phyloP scores from a whole-genome alignment of 1,140 invertebrate species.

The Sycophaga agraensis region DNA sequence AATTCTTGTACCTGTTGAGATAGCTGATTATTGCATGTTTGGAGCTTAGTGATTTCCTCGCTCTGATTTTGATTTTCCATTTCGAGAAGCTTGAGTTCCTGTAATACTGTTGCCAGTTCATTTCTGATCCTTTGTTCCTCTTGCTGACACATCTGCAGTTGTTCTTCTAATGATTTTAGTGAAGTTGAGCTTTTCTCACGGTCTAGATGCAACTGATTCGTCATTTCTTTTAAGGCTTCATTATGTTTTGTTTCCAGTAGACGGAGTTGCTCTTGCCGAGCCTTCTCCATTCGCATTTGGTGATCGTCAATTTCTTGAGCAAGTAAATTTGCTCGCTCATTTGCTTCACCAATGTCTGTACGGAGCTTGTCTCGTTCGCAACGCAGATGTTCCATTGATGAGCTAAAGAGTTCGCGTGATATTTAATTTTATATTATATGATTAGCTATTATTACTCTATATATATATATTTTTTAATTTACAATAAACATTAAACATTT shows the following conservation, averaged over 20 bases:
- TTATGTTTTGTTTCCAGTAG: conserved; percentile 74
- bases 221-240: conserved; percentile 71
- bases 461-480: too few species aligned
- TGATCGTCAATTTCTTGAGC: conserved; percentile 90
- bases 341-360: conserved; percentile 76
- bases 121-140: conserved; percentile 61
- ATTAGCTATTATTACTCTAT: too few species aligned
- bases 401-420: too few species aligned
- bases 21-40: conserved; percentile 50
- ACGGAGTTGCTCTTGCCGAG: conserved; percentile 67
- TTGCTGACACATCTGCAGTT: conserved; percentile 56
- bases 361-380: conserved; percentile 76
- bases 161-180: conserved; percentile 61
- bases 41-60: conserved; percentile 59
- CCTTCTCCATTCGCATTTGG: conserved; percentile 76
- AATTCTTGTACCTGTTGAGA: conserved; percentile 57
- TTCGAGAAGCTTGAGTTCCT: conserved; percentile 66
- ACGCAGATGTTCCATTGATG: conserved; percentile 64
- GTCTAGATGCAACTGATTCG: conserved; percentile 67
- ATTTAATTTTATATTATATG: too few species aligned
- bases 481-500: too few species aligned
- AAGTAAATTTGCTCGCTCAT: conserved; percentile 73
- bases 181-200: conserved; percentile 66
- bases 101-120: conserved; percentile 58
- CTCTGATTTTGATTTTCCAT: conserved; percentile 67